A percentile compares a stretch with the other conserved stretches of the same genome.
Conservation (phyloP, 2,113 vertebrate genomes). For the Bubo bubo region DNA sequence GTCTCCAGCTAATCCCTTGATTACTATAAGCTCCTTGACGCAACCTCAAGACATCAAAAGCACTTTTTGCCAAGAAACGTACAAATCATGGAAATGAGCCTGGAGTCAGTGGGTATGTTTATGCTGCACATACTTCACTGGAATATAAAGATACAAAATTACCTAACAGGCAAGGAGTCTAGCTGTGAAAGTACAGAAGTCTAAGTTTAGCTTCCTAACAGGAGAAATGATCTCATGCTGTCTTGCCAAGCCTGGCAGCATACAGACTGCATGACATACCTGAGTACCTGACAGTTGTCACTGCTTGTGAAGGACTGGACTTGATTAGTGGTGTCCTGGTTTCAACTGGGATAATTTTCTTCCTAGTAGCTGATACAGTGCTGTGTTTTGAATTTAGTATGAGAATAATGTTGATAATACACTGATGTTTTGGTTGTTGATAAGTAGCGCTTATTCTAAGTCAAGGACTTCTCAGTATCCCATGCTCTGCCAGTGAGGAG, state of each 20-base stretch:
- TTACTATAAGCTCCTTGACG: neutral
- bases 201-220: conserved; percentile 12
- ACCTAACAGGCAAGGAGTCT: neutral
- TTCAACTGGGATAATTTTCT: too few relatives aligned
- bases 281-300: neutral
- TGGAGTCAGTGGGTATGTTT: conserved; percentile 15
- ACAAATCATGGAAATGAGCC: conserved; percentile 23
- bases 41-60: neutral
- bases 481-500: too few relatives aligned
- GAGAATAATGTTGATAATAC: too few relatives aligned
- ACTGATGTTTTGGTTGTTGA: too few relatives aligned
- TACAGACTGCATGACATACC: neutral
- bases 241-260: neutral
- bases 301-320: neutral
- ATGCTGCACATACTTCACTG: neutral
- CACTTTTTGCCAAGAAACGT: neutral
- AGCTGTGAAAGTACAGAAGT: neutral
- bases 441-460: too few relatives aligned
- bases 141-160: conserved; percentile 24
- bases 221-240: neutral
- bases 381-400: too few relatives aligned
- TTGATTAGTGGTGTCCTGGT: neutral
- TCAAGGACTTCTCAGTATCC: too few relatives aligned
- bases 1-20: neutral
- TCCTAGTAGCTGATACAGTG: too few relatives aligned